Percentiles rank a stretch among this genome's conserved stretches.
Conservation (phyloP, 2,888 invertebrate species). For the Tryphoninae sp. region DNA sequence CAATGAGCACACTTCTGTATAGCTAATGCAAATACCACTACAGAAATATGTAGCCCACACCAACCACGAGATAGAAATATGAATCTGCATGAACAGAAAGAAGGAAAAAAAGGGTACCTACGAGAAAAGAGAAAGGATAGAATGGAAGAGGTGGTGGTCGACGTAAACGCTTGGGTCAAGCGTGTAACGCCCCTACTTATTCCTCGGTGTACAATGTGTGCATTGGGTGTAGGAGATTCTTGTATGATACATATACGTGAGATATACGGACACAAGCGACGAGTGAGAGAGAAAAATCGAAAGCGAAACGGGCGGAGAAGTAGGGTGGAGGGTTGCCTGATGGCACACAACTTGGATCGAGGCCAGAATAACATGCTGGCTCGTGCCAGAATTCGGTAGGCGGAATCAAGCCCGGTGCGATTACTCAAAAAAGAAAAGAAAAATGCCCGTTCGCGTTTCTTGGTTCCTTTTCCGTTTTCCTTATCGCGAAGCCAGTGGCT, state of each 20-base stretch:
- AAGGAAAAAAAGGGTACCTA: not conserved
- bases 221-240: constrained; percentile 20
- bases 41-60: too few relatives aligned
- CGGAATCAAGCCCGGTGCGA: constrained; percentile 62
- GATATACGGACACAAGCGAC: constrained; percentile 11
- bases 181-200: constrained; percentile 29
- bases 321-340: not conserved
- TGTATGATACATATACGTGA: constrained; percentile 23
- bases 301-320: not conserved
- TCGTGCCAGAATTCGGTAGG: constrained; percentile 69
- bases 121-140: constrained; percentile 9
- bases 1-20: too few relatives aligned
- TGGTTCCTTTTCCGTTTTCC: constrained; percentile 18
- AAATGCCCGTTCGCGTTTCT: constrained; percentile 13
- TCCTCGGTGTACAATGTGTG: constrained; percentile 17
- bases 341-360: constrained; percentile 70
- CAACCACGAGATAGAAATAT: too few relatives aligned
- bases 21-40: too few relatives aligned
- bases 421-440: constrained; percentile 50
- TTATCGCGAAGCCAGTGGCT: constrained; percentile 6
- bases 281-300: not conserved
- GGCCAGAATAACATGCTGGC: constrained; percentile 71
- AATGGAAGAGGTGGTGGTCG: constrained; percentile 18
- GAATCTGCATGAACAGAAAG: not conserved
- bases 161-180: constrained; percentile 36